These are phyloP conservation scores for Melinaea menophilus DNA, from an alignment of 2,888 invertebrate species.

Conservation along the genomic window DNA sequence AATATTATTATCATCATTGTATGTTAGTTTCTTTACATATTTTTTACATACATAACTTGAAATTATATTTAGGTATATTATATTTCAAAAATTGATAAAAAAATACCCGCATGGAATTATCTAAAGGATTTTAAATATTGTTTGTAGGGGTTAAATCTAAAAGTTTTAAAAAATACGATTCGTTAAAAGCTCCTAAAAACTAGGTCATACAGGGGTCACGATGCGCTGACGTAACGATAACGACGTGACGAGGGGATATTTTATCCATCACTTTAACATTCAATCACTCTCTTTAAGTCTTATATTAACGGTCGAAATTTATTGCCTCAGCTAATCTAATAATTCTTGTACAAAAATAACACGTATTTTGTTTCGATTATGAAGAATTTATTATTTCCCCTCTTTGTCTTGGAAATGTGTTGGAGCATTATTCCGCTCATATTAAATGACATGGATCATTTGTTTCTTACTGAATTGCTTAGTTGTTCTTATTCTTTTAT, in stretches of 20 bases:
- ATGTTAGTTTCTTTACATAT: too few relatives aligned
- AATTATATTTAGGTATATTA: too few relatives aligned
- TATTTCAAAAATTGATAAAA: too few relatives aligned
- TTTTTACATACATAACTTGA: too few relatives aligned
- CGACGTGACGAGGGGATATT: constrained; percentile 44
- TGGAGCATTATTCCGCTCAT: too few relatives aligned
- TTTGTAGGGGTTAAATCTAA: not conserved
- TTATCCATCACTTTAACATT: constrained; percentile 42
- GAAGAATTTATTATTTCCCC: not conserved
- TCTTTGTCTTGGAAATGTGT: too few relatives aligned
- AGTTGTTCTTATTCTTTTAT: too few relatives aligned
- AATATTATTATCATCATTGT: not conserved
- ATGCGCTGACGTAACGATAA: constrained; percentile 21
- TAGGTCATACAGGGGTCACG: constrained; percentile 6
- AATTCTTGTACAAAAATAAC: constrained; percentile 5
- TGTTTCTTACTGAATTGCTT: too few relatives aligned
- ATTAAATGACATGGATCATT: too few relatives aligned
- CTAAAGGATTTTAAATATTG: too few relatives aligned
- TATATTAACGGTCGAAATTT: constrained; percentile 36
- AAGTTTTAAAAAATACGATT: constrained; percentile 6
- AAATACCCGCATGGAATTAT: too few relatives aligned
- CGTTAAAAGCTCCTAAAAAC: constrained; percentile 12
- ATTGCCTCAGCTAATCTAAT: constrained; percentile 20
- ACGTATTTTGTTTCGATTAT: not conserved
- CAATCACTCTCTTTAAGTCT: constrained; percentile 49